Evolutionary conservation across 2,797 vertebrate genomes (phyloP).

Genomic region (Sphenopsis melanotis): DNA sequence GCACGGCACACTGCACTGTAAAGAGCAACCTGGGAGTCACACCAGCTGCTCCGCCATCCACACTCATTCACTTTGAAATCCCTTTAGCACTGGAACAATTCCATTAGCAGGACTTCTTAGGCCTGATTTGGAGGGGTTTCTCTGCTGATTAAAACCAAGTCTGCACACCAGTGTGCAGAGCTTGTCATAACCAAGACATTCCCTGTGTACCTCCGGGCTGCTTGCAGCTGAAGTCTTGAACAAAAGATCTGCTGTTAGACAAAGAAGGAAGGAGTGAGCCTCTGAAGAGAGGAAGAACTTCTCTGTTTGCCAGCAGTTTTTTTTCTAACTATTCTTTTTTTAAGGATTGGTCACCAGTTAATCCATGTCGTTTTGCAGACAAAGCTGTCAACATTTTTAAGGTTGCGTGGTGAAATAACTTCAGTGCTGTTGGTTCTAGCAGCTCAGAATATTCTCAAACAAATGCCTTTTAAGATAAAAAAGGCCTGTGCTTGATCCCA

Average conservation of each 20-base stretch:
- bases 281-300: background rate
- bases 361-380: background rate
- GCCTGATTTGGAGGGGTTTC: background rate
- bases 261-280: slow-evolving; percentile 17
- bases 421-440: background rate
- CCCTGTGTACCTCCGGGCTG: background rate
- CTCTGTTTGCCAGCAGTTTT: background rate
- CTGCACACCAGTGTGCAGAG: background rate
- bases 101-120: slow-evolving; percentile 34
- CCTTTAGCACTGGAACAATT: slow-evolving; percentile 57
- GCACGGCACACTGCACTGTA: accelerated
- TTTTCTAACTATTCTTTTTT: background rate
- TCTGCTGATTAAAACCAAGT: background rate
- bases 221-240: slow-evolving; percentile 25
- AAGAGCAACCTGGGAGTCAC: background rate
- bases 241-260: slow-evolving; percentile 58
- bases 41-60: background rate
- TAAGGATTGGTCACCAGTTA: background rate
- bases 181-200: background rate
- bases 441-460: background rate
- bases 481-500: background rate
- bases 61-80: slow-evolving; percentile 38
- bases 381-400: background rate
- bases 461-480: slow-evolving; percentile 60
- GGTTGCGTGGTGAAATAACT: background rate